These are phyloP conservation scores for Acropternis orthonyx DNA, from an alignment of 2,797 vertebrate species.

Conservation along the genomic window DNA sequence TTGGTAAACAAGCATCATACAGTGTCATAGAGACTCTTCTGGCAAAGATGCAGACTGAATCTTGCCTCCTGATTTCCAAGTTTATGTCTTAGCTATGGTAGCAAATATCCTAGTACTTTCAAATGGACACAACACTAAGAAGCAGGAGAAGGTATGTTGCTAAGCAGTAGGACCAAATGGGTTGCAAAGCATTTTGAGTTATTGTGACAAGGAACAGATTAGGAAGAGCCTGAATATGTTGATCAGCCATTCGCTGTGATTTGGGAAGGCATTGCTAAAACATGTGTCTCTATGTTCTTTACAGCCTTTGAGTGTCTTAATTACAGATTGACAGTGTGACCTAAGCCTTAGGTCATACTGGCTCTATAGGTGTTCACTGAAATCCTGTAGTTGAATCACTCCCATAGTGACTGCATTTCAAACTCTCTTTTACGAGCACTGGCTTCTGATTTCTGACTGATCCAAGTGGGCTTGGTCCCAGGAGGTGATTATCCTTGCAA, in stretches of 20 bases:
- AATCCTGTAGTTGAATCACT: background rate
- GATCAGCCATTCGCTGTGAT: background rate
- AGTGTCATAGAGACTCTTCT: background rate
- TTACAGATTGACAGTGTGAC: background rate
- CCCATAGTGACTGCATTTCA: background rate
- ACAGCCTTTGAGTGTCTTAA: background rate
- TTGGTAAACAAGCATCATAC: background rate
- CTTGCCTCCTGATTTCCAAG: background rate
- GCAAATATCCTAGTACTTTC: background rate
- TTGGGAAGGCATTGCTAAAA: background rate
- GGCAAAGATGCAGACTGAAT: background rate
- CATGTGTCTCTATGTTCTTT: accelerated
- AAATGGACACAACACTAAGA: background rate
- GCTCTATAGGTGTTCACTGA: background rate
- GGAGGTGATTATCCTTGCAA: background rate
- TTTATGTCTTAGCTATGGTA: background rate
- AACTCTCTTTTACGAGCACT: background rate
- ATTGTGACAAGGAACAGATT: background rate
- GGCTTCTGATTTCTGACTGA: background rate
- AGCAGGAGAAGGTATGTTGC: background rate
- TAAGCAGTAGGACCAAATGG: background rate
- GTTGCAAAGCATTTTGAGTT: background rate
- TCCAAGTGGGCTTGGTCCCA: background rate
- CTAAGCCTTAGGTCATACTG: background rate
- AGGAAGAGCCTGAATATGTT: background rate